A percentile compares a stretch with the other conserved stretches of the same genome.
Conservation (phyloP, 2,888 invertebrate species). For the Drosophila eohydei region DNA sequence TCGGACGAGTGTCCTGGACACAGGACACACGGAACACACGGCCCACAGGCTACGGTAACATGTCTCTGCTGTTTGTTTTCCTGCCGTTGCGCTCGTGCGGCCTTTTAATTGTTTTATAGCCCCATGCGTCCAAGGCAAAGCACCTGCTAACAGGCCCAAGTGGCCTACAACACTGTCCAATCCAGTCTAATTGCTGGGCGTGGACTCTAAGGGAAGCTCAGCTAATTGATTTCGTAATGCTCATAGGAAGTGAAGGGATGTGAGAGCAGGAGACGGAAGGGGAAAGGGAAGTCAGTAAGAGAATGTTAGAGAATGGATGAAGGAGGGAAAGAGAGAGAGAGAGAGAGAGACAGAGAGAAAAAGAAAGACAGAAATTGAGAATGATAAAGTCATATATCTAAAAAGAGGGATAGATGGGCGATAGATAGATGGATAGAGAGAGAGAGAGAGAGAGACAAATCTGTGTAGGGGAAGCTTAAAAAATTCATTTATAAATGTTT, state of each 20-base stretch:
- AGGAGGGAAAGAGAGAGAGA: not conserved
- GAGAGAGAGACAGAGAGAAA: no score
- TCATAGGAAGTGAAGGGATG: not conserved
- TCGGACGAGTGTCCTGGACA: not conserved
- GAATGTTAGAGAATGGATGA: not conserved
- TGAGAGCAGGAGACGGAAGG: not conserved
- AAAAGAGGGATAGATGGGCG: no score
- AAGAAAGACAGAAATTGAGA: no score
- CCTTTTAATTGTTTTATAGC: slow-evolving; percentile 48
- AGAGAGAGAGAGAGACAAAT: no score
- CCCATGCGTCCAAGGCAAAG: slow-evolving; percentile 1
- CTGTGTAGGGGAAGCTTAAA: no score
- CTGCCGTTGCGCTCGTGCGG: slow-evolving; percentile 13
- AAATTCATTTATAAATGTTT: no score
- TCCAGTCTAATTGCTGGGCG: slow-evolving; percentile 2
- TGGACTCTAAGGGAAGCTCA: not conserved
- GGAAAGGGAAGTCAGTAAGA: not conserved
- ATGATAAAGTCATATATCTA: no score
- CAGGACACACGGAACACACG: not conserved
- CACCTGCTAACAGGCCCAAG: slow-evolving; percentile 9
- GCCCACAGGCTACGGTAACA: not conserved
- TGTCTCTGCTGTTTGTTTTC: not conserved
- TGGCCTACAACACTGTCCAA: slow-evolving; percentile 21
- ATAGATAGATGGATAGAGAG: no score
- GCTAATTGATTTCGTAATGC: slow-evolving; percentile 28